phyloP scores from a whole-genome alignment of 2,888 invertebrate genomes.

The Synanthedon formicaeformis region DNA sequence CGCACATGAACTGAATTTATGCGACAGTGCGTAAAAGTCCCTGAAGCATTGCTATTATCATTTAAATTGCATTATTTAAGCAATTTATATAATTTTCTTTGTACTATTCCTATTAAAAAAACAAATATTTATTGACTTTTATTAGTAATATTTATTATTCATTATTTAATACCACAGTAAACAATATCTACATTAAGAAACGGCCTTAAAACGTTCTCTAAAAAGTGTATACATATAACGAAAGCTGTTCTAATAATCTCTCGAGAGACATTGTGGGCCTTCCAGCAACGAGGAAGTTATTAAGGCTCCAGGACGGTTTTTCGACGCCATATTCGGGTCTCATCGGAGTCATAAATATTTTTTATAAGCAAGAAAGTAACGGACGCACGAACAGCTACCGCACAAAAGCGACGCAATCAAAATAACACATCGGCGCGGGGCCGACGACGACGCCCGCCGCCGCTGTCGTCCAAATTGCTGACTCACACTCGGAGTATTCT shows the following conservation, averaged over 20 bases:
- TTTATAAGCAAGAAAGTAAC: conserved; percentile 39
- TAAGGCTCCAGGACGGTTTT: conserved; percentile 29
- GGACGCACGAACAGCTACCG: conserved; percentile 41
- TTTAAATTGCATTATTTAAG: too few relatives aligned
- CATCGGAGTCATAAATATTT: conserved; percentile 40
- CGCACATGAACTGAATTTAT: too few relatives aligned
- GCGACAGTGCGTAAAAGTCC: too few relatives aligned
- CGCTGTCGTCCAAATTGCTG: conserved; percentile 58
- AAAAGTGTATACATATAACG: conserved; percentile 4
- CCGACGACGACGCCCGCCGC: conserved; percentile 32
- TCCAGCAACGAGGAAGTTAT: conserved; percentile 27
- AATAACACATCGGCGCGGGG: conserved; percentile 55
- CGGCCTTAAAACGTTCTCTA: background rate
- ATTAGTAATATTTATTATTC: too few relatives aligned
- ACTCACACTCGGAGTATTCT: conserved; percentile 13
- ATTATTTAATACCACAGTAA: too few relatives aligned
- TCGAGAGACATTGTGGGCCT: conserved; percentile 19
- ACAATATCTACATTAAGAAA: too few relatives aligned
- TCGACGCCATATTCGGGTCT: conserved; percentile 35
- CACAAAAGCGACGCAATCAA: conserved; percentile 61
- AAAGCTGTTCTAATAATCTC: conserved; percentile 21
- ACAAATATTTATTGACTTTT: too few relatives aligned
- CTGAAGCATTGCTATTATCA: too few relatives aligned
- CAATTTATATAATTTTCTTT: too few relatives aligned
- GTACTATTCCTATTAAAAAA: too few relatives aligned